Evolutionary conservation across 2,797 vertebrate species (phyloP).

Genomic region (Vespertilio murinus): DNA sequence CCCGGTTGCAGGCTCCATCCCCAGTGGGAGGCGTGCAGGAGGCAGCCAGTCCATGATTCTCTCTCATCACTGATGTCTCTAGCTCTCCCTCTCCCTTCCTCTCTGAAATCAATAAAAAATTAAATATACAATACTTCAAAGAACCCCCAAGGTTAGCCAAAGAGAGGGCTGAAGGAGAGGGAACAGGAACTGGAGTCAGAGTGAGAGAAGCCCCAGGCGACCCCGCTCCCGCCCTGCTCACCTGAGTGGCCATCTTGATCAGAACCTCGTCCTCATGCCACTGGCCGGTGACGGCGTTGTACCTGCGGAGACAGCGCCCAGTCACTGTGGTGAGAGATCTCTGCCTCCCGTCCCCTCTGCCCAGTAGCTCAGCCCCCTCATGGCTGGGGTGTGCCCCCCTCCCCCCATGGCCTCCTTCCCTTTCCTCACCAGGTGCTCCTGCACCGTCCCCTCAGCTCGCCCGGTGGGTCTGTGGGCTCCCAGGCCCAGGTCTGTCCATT

Average conservation of each 20-base stretch:
- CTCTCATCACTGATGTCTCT: no score
- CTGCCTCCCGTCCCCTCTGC: no score
- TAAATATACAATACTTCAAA: background rate
- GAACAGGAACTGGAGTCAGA: fast-evolving
- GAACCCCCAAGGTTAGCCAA: background rate
- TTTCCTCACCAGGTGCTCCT: background rate
- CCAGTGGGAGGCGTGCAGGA: no score
- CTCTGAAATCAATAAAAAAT: background rate
- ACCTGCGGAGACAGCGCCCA: slow-evolving; percentile 84
- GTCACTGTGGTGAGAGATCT: background rate
- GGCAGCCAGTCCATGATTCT: no score
- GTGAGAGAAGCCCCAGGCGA: background rate
- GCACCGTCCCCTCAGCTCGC: background rate
- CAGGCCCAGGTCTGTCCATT: background rate
- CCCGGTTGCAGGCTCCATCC: no score
- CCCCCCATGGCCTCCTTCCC: background rate
- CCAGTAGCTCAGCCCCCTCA: background rate
- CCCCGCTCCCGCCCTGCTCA: slow-evolving; percentile 68
- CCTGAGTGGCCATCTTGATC: slow-evolving; percentile 96
- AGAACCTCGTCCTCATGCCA: slow-evolving; percentile 95
- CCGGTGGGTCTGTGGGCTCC: background rate
- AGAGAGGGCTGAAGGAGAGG: background rate
- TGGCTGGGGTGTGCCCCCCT: background rate
- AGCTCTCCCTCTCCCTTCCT: no score
- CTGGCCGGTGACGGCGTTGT: slow-evolving; percentile 92